Percentiles rank a stretch among this genome's conserved stretches.
Evolutionary conservation across 2,113 vertebrate species (phyloP).

Genomic region (Machaerirhynchus nigripectus): DNA sequence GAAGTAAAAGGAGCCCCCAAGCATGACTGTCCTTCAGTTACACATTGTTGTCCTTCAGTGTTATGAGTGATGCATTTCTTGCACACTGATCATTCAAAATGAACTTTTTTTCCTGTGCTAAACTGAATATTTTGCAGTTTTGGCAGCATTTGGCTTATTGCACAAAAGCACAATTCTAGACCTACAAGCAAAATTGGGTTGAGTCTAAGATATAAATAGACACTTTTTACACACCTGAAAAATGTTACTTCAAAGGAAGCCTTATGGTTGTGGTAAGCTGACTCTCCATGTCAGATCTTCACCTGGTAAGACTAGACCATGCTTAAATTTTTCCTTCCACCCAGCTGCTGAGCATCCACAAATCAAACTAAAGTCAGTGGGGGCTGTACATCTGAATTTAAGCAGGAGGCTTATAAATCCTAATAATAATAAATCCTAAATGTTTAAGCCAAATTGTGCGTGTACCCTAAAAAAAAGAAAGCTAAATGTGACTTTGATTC

Average conservation of each 20-base stretch:
- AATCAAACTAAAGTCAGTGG: neutral
- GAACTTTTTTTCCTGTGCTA: neutral
- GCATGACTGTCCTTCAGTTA: neutral
- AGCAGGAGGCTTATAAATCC: neutral
- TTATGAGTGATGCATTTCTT: neutral
- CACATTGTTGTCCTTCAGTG: neutral
- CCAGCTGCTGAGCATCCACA: neutral
- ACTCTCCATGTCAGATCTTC: neutral
- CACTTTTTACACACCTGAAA: neutral
- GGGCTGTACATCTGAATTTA: neutral
- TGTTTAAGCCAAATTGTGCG: neutral
- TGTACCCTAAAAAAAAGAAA: neutral
- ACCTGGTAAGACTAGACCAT: neutral
- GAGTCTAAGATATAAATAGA: neutral
- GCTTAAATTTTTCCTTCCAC: neutral
- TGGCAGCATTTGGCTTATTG: neutral
- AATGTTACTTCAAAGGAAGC: neutral
- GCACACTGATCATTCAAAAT: neutral
- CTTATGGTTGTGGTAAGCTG: neutral
- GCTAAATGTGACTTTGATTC: neutral
- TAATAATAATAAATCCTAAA: neutral
- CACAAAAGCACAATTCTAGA: neutral
- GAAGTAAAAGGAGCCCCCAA: neutral
- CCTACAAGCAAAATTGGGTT: neutral
- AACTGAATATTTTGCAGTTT: neutral